Base-by-base conservation (phyloP, 2,113 vertebrate genomes). In the Connochaetes taurinus region DNA sequence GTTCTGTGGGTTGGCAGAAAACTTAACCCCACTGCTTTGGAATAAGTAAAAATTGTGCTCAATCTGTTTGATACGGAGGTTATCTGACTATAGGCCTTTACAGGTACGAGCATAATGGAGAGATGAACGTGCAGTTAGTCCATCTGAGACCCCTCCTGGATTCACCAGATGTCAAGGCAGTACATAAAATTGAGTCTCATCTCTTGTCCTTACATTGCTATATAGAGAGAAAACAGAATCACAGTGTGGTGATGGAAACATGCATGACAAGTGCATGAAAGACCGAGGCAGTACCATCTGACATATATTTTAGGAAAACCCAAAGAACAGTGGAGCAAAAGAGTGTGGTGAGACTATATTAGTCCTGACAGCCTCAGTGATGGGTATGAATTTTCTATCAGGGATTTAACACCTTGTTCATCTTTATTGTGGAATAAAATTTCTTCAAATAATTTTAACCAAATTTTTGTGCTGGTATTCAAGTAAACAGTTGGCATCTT, bases 261-360 rank as follows among this genome's bases (percentile, higher is more conserved):
- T 1, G 2, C 4, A 14, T 23, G n/a, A 2, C 10, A 3, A 17
- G 3, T 11, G 23, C 6, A 64, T 47, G 6, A n/a, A 89, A 85
- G 36, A 55, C 31, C 0, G 1, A 89, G 60, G 57, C 62, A 64
- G 43, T 43, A 11, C 5, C 2, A 10, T n/a, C 17, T n/a, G 47
- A 89, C 5, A 29, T 29, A 0, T 29, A 67, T 36, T 57, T 93
- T 86, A 43, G 57, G 50, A 85, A 96, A 90, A 81, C 10, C 33
- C 13, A n/a, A 33, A 76, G 43, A 64, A 67, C 6, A 33, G 5
- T 6, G 33, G 31, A 80, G 19, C 10, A 29, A 57, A 6, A n/a
- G 36, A 78, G 5, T 40, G 17, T 2, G 33, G 3, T 23, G 27
- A 58, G 19, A 3, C 40, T 47, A 15, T 9, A 55, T 62, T 52